Evolutionary conservation across 2,888 invertebrate genomes (phyloP).

Genomic region (Drosophila peninsularis): DNA sequence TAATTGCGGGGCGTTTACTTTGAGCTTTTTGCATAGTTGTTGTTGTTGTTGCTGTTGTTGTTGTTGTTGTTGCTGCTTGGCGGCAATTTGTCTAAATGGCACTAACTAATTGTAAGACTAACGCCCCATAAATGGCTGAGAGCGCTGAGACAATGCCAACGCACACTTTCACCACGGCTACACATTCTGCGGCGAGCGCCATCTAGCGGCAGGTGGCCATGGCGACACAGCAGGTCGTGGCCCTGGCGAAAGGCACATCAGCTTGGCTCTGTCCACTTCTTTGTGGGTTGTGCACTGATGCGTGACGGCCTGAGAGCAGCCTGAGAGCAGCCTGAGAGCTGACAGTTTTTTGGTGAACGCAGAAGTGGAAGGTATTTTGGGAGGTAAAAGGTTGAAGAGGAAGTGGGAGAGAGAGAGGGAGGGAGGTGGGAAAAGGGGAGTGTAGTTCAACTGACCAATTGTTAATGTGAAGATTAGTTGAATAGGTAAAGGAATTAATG

Average conservation of each 20-base stretch:
- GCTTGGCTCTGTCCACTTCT: background rate
- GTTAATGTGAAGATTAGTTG: background rate
- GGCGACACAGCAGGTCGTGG: conserved; percentile 36
- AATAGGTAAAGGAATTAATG: background rate
- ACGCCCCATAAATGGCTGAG: conserved; percentile 71
- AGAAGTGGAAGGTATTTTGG: conserved; percentile 10
- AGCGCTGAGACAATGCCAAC: conserved; percentile 55
- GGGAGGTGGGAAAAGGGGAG: background rate
- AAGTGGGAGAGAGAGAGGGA: background rate
- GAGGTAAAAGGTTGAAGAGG: background rate
- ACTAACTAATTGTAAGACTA: conserved; percentile 77
- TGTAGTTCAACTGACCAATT: background rate
- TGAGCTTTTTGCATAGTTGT: conserved; percentile 36
- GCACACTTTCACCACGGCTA: conserved; percentile 60
- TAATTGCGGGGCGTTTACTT: conserved; percentile 61
- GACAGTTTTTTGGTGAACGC: conserved; percentile 5
- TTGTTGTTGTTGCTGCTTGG: conserved; percentile 27
- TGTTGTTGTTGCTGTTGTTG: conserved; percentile 21
- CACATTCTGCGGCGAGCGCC: conserved; percentile 21
- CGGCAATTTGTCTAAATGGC: conserved; percentile 77
- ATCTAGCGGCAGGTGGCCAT: conserved; percentile 33
- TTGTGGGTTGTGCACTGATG: conserved; percentile 27
- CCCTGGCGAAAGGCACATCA: conserved; percentile 38
- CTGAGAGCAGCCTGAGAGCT: conserved; percentile 11
- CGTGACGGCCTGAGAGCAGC: conserved; percentile 33